Percentiles rank a stretch among this genome's conserved stretches.
These are phyloP conservation scores for Pomacea maculata DNA, from an alignment of 1,140 invertebrate genomes.

Conservation along the genomic window DNA sequence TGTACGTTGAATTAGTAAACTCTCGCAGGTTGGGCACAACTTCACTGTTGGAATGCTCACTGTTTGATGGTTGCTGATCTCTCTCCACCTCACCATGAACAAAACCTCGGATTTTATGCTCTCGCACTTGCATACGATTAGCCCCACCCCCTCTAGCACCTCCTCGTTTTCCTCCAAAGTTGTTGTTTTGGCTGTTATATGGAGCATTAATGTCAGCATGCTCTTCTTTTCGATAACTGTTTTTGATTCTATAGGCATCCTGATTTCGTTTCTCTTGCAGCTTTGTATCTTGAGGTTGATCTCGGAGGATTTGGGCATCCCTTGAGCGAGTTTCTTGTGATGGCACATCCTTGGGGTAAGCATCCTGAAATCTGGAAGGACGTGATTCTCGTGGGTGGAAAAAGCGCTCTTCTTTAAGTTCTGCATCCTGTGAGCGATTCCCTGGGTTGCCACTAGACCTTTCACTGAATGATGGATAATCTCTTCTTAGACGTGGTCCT, in stretches of 20 bases:
- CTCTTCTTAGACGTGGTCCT: background rate
- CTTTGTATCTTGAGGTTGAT: background rate
- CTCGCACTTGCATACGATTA: conserved; percentile 22
- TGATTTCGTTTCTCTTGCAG: background rate
- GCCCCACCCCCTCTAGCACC: conserved; percentile 1
- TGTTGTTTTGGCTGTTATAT: conserved; percentile 3
- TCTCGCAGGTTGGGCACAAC: conserved; percentile 11
- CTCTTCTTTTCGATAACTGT: background rate
- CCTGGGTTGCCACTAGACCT: background rate
- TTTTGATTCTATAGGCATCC: conserved; percentile 15
- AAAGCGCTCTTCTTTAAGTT: background rate
- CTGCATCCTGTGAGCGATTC: background rate
- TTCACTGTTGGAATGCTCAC: background rate
- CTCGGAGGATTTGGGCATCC: background rate
- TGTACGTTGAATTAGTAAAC: conserved; percentile 31
- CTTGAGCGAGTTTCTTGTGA: background rate
- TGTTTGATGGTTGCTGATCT: conserved; percentile 6
- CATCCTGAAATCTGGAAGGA: conserved; percentile 5
- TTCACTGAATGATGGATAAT: background rate
- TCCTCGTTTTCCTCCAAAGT: background rate
- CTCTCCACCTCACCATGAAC: background rate
- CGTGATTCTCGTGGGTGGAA: conserved; percentile 2
- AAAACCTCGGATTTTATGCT: conserved; percentile 17
- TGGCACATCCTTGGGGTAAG: background rate
- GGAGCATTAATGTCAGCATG: background rate